Percentiles rank a stretch among this genome's conserved stretches.
phyloP scores from a whole-genome alignment of 2,888 invertebrate species.

The Cotesia congregata region DNA sequence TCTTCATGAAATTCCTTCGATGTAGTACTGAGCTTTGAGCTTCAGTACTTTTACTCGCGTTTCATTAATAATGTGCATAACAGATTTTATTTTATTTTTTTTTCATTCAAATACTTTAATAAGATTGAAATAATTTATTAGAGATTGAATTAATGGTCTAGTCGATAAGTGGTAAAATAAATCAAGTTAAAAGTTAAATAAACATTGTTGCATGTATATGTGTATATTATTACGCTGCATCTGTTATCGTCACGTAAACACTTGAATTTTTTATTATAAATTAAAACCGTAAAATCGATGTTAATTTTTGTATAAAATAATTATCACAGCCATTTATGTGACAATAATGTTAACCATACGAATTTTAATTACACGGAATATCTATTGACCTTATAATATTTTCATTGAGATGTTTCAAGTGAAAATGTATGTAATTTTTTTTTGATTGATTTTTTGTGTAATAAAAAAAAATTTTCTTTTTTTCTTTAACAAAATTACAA shows the following conservation, averaged over 20 bases:
- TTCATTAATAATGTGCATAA: background rate
- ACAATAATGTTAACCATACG: conserved; percentile 55
- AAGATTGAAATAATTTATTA: no score
- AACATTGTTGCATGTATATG: background rate
- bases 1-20: conserved; percentile 27
- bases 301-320: conserved; percentile 58
- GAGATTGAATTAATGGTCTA: background rate
- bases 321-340: conserved; percentile 53
- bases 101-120: background rate
- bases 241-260: conserved; percentile 29
- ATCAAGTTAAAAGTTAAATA: background rate
- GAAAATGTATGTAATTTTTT: background rate
- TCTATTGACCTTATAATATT: conserved; percentile 46
- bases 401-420: background rate
- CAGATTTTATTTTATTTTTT: background rate
- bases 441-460: no score
- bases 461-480: background rate
- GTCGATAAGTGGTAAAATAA: background rate
- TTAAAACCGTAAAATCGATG: conserved; percentile 58
- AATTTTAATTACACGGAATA: conserved; percentile 40
- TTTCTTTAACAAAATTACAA: background rate
- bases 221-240: background rate
- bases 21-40: background rate
- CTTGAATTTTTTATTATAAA: conserved; percentile 52
- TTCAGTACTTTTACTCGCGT: conserved; percentile 7